Conservation (phyloP, 2,113 vertebrate genomes). For the Channa maculata region DNA sequence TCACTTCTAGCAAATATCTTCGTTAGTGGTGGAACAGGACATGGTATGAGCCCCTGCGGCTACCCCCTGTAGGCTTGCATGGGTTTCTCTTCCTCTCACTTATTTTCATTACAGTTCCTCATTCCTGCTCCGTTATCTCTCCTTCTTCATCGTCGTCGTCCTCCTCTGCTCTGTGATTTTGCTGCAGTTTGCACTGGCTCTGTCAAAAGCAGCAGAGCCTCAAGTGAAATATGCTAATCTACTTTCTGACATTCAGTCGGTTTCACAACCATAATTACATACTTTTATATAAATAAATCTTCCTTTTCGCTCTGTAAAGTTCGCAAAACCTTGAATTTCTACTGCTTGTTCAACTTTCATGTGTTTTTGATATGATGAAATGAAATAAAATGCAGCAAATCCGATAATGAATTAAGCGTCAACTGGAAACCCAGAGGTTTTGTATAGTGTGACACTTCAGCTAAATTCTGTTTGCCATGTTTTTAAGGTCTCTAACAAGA, state of each 20-base stretch:
- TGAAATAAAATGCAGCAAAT: background rate
- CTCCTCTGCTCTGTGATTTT: conserved; percentile 42
- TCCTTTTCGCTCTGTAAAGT: no score
- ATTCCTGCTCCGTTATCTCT: conserved; percentile 42
- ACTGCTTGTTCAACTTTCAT: background rate
- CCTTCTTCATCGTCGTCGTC: conserved; percentile 15
- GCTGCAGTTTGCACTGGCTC: conserved; percentile 29
- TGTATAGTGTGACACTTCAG: background rate
- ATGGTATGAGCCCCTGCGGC: conserved; percentile 17
- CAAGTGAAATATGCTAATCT: conserved; percentile 59
- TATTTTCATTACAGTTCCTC: conserved; percentile 48
- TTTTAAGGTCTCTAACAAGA: background rate
- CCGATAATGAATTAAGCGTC: background rate
- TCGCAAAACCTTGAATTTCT: no score
- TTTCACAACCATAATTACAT: conserved; percentile 11
- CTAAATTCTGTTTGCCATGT: background rate
- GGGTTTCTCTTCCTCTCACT: conserved; percentile 26
- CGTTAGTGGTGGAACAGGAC: conserved; percentile 36
- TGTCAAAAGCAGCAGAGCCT: conserved; percentile 38
- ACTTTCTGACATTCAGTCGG: conserved; percentile 43
- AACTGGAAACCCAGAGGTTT: background rate
- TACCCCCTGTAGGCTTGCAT: conserved; percentile 28
- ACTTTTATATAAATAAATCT: no score
- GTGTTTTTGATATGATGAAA: background rate
- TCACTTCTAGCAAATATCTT: conserved; percentile 42